These are phyloP conservation scores for Druon quercuslanigerum DNA, from an alignment of 1,140 invertebrate species.

Conservation along the genomic window DNA sequence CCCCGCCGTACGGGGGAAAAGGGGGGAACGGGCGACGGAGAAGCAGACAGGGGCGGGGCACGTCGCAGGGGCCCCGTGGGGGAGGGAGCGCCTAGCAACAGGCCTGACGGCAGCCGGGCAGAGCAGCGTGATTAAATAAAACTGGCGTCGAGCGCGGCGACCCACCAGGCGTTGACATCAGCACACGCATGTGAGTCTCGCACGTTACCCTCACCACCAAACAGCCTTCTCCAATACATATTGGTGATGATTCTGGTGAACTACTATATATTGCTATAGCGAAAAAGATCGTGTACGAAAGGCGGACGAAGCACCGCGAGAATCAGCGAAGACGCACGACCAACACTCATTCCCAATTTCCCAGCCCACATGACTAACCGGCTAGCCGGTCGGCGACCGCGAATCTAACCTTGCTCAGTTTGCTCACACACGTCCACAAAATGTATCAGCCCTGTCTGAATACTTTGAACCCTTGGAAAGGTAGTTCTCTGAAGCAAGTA, in stretches of 20 bases:
- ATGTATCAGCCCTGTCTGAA: background rate
- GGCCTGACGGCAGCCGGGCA: slow-evolving; percentile 68
- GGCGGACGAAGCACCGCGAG: slow-evolving; percentile 36
- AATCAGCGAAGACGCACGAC: slow-evolving; percentile 44
- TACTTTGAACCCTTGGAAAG: background rate
- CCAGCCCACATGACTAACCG: slow-evolving; percentile 59
- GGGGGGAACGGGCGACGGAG: slow-evolving; percentile 36
- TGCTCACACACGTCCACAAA: slow-evolving; percentile 8
- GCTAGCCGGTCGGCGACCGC: slow-evolving; percentile 44
- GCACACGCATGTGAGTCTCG: slow-evolving; percentile 43
- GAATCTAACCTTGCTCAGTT: slow-evolving; percentile 30
- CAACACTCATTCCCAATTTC: slow-evolving; percentile 46
- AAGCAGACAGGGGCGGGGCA: slow-evolving; percentile 66
- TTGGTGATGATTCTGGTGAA: background rate
- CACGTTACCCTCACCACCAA: slow-evolving; percentile 35
- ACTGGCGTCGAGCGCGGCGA: slow-evolving; percentile 66
- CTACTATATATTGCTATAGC: background rate
- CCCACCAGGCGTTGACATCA: slow-evolving; percentile 68
- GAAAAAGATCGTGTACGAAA: slow-evolving; percentile 5
- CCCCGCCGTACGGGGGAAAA: slow-evolving; percentile 34
- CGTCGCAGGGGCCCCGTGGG: slow-evolving; percentile 56
- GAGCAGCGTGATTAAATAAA: slow-evolving; percentile 73
- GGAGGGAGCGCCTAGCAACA: slow-evolving; percentile 74
- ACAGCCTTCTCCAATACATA: background rate
- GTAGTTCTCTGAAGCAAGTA: background rate